Evolutionary conservation across 2,888 invertebrate genomes (phyloP).

Genomic region (Loripinus fragilis): DNA sequence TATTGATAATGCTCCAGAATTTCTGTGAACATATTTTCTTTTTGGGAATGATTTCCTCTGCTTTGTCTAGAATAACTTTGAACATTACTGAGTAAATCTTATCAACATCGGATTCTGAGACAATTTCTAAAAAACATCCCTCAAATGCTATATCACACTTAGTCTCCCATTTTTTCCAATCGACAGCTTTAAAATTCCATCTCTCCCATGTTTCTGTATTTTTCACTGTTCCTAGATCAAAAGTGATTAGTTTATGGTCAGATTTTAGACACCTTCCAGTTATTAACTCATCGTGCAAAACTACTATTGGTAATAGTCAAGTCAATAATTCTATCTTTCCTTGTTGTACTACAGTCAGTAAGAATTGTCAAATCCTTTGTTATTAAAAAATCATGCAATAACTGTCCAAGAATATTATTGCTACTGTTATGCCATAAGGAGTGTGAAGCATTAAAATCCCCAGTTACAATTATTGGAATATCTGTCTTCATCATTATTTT

Average conservation of each 20-base stretch:
- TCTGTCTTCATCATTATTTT: neutral
- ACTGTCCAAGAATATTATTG: too few relatives aligned
- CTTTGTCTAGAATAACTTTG: neutral
- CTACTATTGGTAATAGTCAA: too few relatives aligned
- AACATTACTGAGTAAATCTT: neutral
- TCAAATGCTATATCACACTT: slow-evolving; percentile 1
- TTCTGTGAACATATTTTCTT: too few relatives aligned
- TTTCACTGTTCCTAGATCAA: too few relatives aligned
- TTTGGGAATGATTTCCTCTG: too few relatives aligned
- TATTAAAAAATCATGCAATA: slow-evolving; percentile 9
- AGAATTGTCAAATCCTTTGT: neutral
- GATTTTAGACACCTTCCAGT: slow-evolving; percentile 28
- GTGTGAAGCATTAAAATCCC: slow-evolving; percentile 29
- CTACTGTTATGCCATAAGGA: slow-evolving; percentile 25
- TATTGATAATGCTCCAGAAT: slow-evolving; percentile 28
- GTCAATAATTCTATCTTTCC: too few relatives aligned
- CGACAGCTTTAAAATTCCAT: too few relatives aligned
- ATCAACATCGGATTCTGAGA: too few relatives aligned
- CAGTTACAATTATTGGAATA: slow-evolving; percentile 12
- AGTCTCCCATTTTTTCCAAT: too few relatives aligned
- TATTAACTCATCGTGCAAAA: slow-evolving; percentile 18
- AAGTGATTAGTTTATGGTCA: too few relatives aligned
- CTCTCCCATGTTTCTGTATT: too few relatives aligned
- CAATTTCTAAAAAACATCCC: too few relatives aligned
- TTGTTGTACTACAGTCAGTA: slow-evolving; percentile 12